Evolutionary conservation across 2,797 vertebrate genomes (phyloP).

Genomic region (Pelobates cultripes): DNA sequence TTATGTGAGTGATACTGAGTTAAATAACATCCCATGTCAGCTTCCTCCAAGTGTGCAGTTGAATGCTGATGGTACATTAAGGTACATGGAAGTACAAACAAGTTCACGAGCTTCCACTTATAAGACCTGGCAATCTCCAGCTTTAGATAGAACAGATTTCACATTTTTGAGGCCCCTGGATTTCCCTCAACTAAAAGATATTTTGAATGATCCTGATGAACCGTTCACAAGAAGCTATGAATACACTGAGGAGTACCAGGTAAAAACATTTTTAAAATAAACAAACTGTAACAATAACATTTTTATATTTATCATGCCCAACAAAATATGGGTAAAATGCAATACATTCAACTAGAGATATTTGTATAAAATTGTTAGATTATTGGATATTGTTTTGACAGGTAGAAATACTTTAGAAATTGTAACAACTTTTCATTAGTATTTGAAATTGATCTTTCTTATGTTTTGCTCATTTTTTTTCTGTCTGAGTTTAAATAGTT

Average conservation of each 20-base stretch:
- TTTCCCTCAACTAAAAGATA: constrained; percentile 67
- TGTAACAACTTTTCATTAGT: too few species aligned
- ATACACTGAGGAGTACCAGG: constrained; percentile 71
- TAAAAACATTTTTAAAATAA: constrained; percentile 60
- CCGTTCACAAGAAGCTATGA: constrained; percentile 64
- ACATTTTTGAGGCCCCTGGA: constrained; percentile 76
- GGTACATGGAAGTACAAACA: constrained; percentile 95
- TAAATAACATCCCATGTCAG: constrained; percentile 82
- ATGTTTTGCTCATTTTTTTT: too few species aligned
- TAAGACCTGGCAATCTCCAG: constrained; percentile 87
- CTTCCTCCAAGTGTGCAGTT: constrained; percentile 89
- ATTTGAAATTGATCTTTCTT: too few species aligned
- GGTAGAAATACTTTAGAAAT: too few species aligned
- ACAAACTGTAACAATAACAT: too few species aligned
- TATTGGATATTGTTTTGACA: too few species aligned
- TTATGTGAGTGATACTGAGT: constrained; percentile 66
- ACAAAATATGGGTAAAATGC: too few species aligned
- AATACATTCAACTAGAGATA: too few species aligned
- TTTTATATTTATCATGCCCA: too few species aligned
- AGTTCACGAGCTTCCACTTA: constrained; percentile 84
- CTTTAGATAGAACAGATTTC: constrained; percentile 87
- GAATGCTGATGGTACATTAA: constrained; percentile 91
- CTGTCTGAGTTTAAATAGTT: too few species aligned
- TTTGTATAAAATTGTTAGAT: too few species aligned
- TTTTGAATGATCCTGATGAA: constrained; percentile 65